Base-by-base conservation (phyloP, 2,888 invertebrate species). In the Physocephala rufipes region DNA sequence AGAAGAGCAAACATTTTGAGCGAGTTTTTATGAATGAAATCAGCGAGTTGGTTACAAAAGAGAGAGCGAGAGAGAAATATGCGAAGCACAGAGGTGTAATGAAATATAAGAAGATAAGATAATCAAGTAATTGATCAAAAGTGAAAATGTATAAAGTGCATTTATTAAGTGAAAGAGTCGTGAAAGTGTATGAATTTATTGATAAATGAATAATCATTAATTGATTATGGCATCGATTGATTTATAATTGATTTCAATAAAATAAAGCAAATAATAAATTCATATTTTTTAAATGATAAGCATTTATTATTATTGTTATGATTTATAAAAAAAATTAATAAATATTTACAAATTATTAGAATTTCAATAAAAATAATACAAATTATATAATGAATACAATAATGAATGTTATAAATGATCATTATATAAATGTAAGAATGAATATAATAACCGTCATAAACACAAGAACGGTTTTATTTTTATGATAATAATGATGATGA, bases 1-100 rank as follows among this genome's bases (percentile, higher is more conserved):
- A 21, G 19, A 70, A 61, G 26, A 76, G 53, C 2, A 19, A 69
- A 62, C 49, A 73, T 71, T 64, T 53, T 72, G 58, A 59, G 70
- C 16, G 47, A 47, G 16, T 15, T 26, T 45, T 12, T 9, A 62
- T 19, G n/a, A 24, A 62, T 7, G n/a, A 43, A 49, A 21, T 15
- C 24, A 55, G 21, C 21, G 24, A 63, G 24, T 16, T 67, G 43
- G 55, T 2, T 30, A 47, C n/a, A 66, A 45, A 58, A 51, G 51
- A 36, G 26, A 36, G 63, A 70, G n/a, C 53, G 66, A 53, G 62
- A 24, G 47, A 67, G 26, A 13, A 47, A n/a, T 47, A 69, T 24
- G 21, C 49, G 19, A 36, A 63, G 49, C 43, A 26, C 26, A 59
- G 21, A 47, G 45, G 61, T 47, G 47, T 43, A 61, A n/a, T 28